Conservation (phyloP, 2,113 vertebrate genomes). For the Chlorocebus sabaeus region DNA sequence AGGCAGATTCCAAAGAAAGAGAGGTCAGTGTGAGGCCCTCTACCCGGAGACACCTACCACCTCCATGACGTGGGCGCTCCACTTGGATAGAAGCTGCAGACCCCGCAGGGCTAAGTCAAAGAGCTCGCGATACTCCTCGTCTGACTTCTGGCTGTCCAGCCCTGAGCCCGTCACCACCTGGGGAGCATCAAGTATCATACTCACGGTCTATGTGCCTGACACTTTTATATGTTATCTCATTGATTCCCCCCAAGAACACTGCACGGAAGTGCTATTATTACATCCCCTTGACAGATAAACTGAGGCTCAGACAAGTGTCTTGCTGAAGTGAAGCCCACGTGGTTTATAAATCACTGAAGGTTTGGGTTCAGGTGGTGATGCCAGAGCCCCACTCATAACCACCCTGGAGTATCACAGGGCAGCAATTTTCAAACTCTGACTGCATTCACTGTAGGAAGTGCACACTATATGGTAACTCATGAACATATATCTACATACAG, state of each 20-base stretch:
- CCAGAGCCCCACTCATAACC: background rate
- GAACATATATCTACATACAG: background rate
- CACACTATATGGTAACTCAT: fast-evolving
- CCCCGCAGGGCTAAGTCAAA: slow-evolving; percentile 96
- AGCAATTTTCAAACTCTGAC: fast-evolving
- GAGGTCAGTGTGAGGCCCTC: background rate
- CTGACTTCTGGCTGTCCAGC: slow-evolving; percentile 98
- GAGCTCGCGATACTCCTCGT: slow-evolving; percentile 97
- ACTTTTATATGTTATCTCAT: background rate
- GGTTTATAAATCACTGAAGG: background rate
- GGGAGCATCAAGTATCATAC: background rate
- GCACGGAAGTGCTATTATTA: background rate
- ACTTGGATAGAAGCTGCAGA: slow-evolving; percentile 97
- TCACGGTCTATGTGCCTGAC: background rate
- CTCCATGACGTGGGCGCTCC: slow-evolving; percentile 99
- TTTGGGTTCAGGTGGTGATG: background rate
- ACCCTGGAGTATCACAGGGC: fast-evolving
- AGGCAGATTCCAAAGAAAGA: background rate
- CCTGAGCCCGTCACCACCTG: slow-evolving; percentile 98
- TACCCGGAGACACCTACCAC: slow-evolving; percentile 87
- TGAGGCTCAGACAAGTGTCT: background rate
- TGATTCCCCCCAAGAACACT: background rate
- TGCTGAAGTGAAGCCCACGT: background rate
- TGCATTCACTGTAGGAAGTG: background rate
- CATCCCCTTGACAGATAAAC: background rate